Conservation (phyloP, 2,113 vertebrate species). For the Sinosuthora webbiana region DNA sequence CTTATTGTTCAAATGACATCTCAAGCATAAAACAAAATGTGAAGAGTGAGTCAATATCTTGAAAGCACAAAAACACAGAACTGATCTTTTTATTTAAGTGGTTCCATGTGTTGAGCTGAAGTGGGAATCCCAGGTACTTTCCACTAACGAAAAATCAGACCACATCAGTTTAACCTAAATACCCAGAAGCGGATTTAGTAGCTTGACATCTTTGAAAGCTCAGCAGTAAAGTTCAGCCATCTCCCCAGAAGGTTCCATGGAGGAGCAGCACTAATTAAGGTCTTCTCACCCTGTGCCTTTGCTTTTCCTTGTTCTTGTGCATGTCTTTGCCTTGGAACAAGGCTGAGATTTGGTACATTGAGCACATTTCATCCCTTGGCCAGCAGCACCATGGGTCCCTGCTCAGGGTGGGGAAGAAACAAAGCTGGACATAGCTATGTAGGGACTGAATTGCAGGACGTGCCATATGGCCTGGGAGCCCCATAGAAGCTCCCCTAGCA, state of each 20-base stretch:
- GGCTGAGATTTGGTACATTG: not conserved
- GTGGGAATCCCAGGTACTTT: not conserved
- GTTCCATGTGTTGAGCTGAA: not conserved
- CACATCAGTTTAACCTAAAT: not conserved
- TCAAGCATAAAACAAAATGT: constrained; percentile 3
- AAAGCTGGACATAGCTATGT: not conserved
- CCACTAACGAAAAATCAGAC: not conserved
- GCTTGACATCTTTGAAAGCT: not conserved
- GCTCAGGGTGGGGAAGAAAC: rapidly evolving
- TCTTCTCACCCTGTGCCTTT: not conserved
- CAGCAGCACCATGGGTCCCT: not conserved
- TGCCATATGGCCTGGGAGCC: not conserved
- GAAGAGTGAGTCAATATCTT: not conserved
- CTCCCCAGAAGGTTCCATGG: not conserved
- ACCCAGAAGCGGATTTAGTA: not conserved
- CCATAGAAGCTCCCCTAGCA: not conserved
- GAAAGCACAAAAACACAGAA: not conserved
- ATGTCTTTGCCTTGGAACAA: not conserved
- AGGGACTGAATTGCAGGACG: not conserved
- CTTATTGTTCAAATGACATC: not conserved
- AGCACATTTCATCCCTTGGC: not conserved
- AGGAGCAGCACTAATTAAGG: not conserved
- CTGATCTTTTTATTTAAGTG: not conserved
- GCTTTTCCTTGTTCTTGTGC: not conserved
- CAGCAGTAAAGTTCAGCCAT: not conserved